Conservation (phyloP, 2,888 invertebrate species). For the Pristionchus entomophagus region DNA sequence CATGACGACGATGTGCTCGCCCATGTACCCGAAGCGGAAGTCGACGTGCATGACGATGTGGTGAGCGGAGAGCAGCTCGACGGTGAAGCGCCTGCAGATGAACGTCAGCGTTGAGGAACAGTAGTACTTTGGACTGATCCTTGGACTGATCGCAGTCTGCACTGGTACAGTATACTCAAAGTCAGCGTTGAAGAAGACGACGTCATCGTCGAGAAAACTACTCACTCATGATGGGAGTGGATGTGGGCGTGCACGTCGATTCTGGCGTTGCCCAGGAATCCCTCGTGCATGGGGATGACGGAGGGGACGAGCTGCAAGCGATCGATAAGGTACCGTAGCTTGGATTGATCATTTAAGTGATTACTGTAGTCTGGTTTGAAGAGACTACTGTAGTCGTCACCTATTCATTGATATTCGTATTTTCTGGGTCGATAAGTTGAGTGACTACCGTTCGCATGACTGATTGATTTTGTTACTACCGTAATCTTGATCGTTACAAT, state of each 20-base stretch:
- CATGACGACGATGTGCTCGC: slow-evolving; percentile 61
- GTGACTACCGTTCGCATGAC: no score
- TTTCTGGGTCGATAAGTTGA: no score
- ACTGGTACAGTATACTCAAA: no score
- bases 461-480: no score
- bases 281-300: slow-evolving; percentile 48
- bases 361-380: not conserved
- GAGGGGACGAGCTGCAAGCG: slow-evolving; percentile 36
- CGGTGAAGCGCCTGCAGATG: slow-evolving; percentile 60
- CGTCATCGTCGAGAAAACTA: not conserved
- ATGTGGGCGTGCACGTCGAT: slow-evolving; percentile 48
- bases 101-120: not conserved
- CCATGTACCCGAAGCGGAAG: slow-evolving; percentile 64
- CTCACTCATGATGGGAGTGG: slow-evolving; percentile 44
- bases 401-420: no score
- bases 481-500: not conserved
- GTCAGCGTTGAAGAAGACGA: not conserved
- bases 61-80: slow-evolving; percentile 68
- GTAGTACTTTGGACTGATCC: no score
- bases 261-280: slow-evolving; percentile 2
- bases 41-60: slow-evolving; percentile 68
- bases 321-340: not conserved
- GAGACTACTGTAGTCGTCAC: not conserved
- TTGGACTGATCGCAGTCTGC: no score
- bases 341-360: not conserved